Evolutionary conservation across 2,888 invertebrate genomes (phyloP).

Genomic region (Nycteola revayana): DNA sequence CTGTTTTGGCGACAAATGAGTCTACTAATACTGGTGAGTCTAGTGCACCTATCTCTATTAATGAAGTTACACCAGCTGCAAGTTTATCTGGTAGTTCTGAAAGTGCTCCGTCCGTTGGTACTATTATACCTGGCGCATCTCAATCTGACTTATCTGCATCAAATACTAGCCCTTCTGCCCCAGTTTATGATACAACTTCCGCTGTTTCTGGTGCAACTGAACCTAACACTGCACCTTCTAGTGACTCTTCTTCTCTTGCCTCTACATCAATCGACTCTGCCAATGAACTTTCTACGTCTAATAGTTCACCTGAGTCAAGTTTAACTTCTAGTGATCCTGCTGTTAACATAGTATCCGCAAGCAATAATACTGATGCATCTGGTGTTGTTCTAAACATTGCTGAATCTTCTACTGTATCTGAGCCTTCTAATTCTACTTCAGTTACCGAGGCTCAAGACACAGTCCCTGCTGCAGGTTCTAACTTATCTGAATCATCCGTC

Average conservation of each 20-base stretch:
- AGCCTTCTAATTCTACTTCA: too few species aligned
- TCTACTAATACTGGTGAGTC: too few species aligned
- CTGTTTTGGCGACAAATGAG: too few species aligned
- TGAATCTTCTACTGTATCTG: not conserved
- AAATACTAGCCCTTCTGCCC: conserved; percentile 1
- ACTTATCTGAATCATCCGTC: too few species aligned
- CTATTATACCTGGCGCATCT: too few species aligned
- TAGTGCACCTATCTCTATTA: not conserved
- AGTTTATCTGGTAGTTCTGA: not conserved
- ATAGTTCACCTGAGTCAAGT: too few species aligned
- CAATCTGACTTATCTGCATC: not conserved
- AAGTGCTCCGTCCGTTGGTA: not conserved
- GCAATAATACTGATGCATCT: too few species aligned
- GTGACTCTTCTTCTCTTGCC: conserved; percentile 3
- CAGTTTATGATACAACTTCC: conserved; percentile 1
- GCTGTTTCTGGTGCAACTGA: not conserved
- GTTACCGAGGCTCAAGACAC: not conserved
- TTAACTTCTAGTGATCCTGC: too few species aligned
- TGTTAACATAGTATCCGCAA: too few species aligned
- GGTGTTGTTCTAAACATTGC: not conserved
- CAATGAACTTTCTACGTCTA: too few species aligned
- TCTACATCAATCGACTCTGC: too few species aligned
- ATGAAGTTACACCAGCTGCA: not conserved
- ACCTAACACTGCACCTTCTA: not conserved
- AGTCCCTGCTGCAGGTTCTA: not conserved